A percentile compares a stretch with the other conserved stretches of the same genome.
Evolutionary conservation across 2,888 invertebrate genomes (phyloP).

Genomic region (Protophormia terraenovae): DNA sequence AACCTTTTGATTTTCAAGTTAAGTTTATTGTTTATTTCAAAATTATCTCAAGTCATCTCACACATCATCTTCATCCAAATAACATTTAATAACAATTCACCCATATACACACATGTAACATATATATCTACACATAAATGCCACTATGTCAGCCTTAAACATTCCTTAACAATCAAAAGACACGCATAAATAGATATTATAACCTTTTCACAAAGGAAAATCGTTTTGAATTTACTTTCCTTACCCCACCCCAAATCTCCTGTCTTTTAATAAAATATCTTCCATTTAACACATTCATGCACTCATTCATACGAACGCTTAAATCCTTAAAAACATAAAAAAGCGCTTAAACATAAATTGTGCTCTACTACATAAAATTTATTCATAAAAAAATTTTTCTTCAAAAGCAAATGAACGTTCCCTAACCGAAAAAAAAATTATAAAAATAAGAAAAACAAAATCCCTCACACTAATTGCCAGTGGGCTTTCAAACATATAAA

Average conservation of each 20-base stretch:
- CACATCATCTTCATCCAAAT: not conserved
- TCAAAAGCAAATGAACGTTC: not conserved
- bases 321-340: slow-evolving; percentile 32
- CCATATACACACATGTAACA: not conserved
- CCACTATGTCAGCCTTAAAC: not conserved
- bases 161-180: not conserved
- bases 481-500: slow-evolving; percentile 39
- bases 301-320: slow-evolving; percentile 14
- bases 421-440: not conserved
- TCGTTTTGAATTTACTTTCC: not conserved
- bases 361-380: slow-evolving; percentile 25
- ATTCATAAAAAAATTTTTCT: slow-evolving; percentile 39
- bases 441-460: not conserved
- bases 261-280: not conserved
- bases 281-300: slow-evolving; percentile 15
- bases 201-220: not conserved
- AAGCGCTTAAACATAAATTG: slow-evolving; percentile 39
- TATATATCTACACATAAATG: not conserved
- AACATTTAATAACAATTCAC: too few species aligned
- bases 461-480: slow-evolving; percentile 49
- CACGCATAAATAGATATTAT: not conserved
- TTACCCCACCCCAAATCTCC: too few species aligned
- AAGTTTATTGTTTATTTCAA: not conserved
- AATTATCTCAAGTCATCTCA: not conserved
- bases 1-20: too few species aligned